Evolutionary conservation across 2,797 vertebrate species (phyloP).

Genomic region (Morelia viridis): DNA sequence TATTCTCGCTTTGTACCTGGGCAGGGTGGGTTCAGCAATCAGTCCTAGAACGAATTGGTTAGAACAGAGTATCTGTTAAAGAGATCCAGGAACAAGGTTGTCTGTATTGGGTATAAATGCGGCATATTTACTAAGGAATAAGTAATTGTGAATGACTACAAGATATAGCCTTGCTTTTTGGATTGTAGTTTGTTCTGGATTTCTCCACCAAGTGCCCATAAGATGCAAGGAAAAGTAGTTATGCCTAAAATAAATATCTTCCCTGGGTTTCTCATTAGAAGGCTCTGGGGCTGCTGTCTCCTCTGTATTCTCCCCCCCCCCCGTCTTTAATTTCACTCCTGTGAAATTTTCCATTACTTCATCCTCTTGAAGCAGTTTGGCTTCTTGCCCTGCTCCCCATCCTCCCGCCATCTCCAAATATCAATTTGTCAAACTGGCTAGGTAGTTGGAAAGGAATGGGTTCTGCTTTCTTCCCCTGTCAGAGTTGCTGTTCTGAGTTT

Average conservation of each 20-base stretch:
- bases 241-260: neutral
- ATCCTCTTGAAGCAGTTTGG: constrained; percentile 17
- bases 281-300: neutral
- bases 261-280: constrained; percentile 33
- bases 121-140: neutral
- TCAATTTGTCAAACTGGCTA: constrained; percentile 1
- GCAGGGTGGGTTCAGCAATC: neutral
- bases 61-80: neutral
- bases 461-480: neutral
- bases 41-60: neutral
- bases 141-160: neutral
- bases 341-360: constrained; percentile 42
- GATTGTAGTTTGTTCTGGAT: neutral
- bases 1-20: neutral
- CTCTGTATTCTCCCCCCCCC: neutral
- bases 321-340: neutral
- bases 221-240: neutral
- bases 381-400: constrained; percentile 26
- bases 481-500: neutral
- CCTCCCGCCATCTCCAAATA: constrained; percentile 17
- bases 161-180: neutral
- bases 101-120: neutral
- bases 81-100: neutral
- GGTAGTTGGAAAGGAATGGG: neutral
- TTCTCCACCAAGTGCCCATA: neutral